Evolutionary conservation across 2,888 invertebrate species (phyloP), one percentile per base, ranked within the genome.

Genomic region (Asteroscopus sphinx): DNA sequence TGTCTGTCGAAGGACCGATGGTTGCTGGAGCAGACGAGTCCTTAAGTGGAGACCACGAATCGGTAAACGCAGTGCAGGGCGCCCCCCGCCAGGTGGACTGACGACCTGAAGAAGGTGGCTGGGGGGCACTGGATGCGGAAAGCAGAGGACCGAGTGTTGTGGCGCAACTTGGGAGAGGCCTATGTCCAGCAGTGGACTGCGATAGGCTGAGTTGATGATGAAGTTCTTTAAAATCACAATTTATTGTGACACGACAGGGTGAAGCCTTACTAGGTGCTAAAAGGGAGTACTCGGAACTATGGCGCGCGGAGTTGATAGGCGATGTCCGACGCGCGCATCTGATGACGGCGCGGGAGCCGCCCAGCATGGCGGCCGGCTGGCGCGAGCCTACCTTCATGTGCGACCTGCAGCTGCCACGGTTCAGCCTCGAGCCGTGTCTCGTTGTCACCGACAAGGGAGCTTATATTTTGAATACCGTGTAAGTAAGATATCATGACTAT

Each of bases 381-480:
- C 81, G 78, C 1, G 90, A 92, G 32, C 94, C 94, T 0, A 93
- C 92, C 0, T 94, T 94, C 40, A 80, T 94, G 80, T 91, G 91
- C 54, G 93, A 94, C 44, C 63, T 94, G 45, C 91, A 92, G 49
- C 70, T 94, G 45, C 94, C 94, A 1, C 78, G 94, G 25, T 93
- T 94, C 52, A 80, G 78, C 8, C 66, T 95, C 4, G 94, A 95
- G 59, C 87, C 92, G 0, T 96, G 96, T 71, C 83, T 96, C 0
- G 80, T 96, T 6, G 87, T 96, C 13, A 96, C 96, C 2, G 91
- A 90, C 25, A 85, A 89, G 46, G 95, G 95, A 12, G 95, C 95
- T 25, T 96, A 95, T 75, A 89, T 95, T 47, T 81, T 96, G 44
- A 93, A 89, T 54, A 94, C 94, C 53, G 89, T 92, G 94, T 94